phyloP scores from a whole-genome alignment of 2,888 invertebrate species.

The Gymnosoma rotundatum region DNA sequence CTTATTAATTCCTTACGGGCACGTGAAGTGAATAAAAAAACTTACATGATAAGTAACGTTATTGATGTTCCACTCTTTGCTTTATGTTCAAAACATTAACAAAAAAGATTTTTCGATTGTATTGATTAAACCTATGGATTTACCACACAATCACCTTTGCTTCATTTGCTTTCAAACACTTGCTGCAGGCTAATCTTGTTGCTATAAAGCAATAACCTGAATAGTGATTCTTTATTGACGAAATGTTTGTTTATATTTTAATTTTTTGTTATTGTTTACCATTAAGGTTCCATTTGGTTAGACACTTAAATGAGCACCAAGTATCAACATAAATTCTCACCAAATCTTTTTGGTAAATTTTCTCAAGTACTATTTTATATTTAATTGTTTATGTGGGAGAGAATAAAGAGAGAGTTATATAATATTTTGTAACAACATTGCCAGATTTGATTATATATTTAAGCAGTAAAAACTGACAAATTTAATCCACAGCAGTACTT shows the following conservation, averaged over 20 bases:
- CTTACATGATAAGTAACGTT: neutral
- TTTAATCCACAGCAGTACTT: too few species aligned
- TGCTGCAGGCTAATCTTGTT: slow-evolving; percentile 51
- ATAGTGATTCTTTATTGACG: slow-evolving; percentile 10
- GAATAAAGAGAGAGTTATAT: slow-evolving; percentile 25
- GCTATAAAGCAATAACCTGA: neutral
- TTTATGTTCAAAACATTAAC: neutral
- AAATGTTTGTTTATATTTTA: slow-evolving; percentile 58
- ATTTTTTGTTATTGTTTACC: slow-evolving; percentile 56
- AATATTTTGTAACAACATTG: neutral
- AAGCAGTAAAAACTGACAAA: too few species aligned
- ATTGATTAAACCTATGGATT: slow-evolving; percentile 41
- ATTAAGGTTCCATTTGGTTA: slow-evolving; percentile 61
- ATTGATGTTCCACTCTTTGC: slow-evolving; percentile 8
- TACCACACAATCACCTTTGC: slow-evolving; percentile 42
- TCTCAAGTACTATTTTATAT: neutral
- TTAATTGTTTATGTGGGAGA: slow-evolving; percentile 34
- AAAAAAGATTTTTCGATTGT: slow-evolving; percentile 25
- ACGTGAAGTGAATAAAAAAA: neutral
- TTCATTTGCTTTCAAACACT: slow-evolving; percentile 56
- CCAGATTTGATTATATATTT: neutral
- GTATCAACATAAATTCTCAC: neutral
- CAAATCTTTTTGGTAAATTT: neutral
- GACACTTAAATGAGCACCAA: slow-evolving; percentile 15
- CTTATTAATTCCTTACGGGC: neutral